Base-by-base conservation (phyloP, 1,140 invertebrate species). In the Drosophila nikananu region DNA sequence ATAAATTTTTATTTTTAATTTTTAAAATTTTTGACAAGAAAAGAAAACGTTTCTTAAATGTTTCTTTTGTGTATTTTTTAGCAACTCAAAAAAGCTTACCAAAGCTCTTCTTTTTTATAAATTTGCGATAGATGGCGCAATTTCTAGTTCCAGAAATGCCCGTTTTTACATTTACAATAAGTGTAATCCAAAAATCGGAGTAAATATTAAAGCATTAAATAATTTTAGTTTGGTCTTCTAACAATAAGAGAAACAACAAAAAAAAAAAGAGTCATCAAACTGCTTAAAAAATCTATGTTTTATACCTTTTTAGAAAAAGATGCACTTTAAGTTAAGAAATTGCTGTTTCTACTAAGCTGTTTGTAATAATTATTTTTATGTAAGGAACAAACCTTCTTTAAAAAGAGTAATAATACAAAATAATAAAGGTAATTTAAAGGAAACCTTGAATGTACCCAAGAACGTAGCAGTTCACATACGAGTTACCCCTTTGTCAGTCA, bases 121-220 rank as follows among this genome's bases (percentile, higher is more conserved):
- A 19, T 17, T 5, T 15, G 13, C 52, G 21, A 37, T 23, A 55
- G 52, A 37, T 55, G 52, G 52, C 52, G 52, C 52, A 10, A 55
- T 23, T 21, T 23, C 2, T 23, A 8, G 32, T 55, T 55, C 21
- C 32, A 37, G 5, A 55, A 55, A 55, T 10, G 1, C 0, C 19
- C 32, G 52, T 6, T 55, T 37, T 17, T 55, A 55, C 52, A 23
- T 13, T 37, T 5, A 0, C 1, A 35, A 15, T 35, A 15, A 15
- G 1, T 5, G 15, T 21, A 55, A 23, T 15, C 0, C 0, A 21
- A 54, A 15, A 8, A 19, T 32, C 5, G 1, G 5, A 13, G 10
- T 30, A 19, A n/a, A 30, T 51, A 30, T 51, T n/a, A 13, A 25
- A 2, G 3, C 7, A 49, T 3, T 25, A 49, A 25, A 23, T n/a